Conservation (phyloP, 23 tunicate genomes). For the Ascidia mentula region DNA sequence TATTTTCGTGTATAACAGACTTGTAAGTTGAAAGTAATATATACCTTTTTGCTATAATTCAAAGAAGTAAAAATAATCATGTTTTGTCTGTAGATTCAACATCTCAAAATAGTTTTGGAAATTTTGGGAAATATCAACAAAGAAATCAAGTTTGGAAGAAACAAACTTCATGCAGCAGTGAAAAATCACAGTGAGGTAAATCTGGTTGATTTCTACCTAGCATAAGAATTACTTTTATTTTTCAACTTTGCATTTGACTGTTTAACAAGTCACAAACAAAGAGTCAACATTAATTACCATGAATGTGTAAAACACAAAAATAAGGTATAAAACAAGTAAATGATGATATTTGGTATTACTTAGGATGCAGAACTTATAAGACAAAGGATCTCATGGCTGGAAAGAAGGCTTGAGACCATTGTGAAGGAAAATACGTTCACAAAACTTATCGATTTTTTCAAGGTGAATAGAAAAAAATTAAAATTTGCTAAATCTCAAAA, state of each 20-base stretch:
- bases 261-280: too few relatives aligned
- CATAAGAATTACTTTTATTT: too few relatives aligned
- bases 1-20: not conserved
- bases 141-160: slow-evolving; percentile 55
- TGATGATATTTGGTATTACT: not conserved
- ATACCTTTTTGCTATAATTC: too few relatives aligned
- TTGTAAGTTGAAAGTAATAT: too few relatives aligned
- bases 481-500: too few relatives aligned
- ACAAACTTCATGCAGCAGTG: slow-evolving; percentile 35
- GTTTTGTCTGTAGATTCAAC: slow-evolving; percentile 34
- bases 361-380: slow-evolving; percentile 46
- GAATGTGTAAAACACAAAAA: too few relatives aligned
- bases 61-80: not conserved
- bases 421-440: slow-evolving; percentile 29
- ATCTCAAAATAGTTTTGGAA: slow-evolving; percentile 49
- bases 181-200: slow-evolving; percentile 33
- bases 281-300: too few relatives aligned
- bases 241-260: not conserved
- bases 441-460: slow-evolving; percentile 20
- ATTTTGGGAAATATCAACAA: slow-evolving; percentile 42
- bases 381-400: slow-evolving; percentile 63
- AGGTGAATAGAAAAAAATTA: slow-evolving; percentile 19
- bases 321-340: not conserved
- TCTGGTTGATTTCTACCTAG: not conserved
- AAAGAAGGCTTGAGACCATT: slow-evolving; percentile 40